These are phyloP conservation scores for Canis aureus DNA, from an alignment of 2,113 vertebrate species.

Conservation along the genomic window DNA sequence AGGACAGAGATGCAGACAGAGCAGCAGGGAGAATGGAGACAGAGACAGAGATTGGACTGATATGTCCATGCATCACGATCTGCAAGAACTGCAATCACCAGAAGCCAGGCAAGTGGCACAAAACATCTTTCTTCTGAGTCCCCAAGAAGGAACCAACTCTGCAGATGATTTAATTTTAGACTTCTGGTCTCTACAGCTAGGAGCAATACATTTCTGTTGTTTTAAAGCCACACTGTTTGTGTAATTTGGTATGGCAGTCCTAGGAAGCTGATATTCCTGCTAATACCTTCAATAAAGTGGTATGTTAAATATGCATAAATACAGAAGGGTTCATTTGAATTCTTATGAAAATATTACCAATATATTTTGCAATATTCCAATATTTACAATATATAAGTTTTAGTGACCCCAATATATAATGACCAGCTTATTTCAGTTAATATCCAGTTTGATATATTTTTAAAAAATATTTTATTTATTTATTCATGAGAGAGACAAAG, in stretches of 20 bases:
- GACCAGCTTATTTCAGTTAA: background rate
- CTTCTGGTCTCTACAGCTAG: background rate
- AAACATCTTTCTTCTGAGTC: background rate
- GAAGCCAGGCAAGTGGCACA: background rate
- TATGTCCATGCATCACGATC: background rate
- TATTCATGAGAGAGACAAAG: no score
- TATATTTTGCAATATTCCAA: no score
- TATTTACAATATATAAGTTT: background rate
- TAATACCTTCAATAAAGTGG: background rate
- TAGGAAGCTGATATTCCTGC: background rate
- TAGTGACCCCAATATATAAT: background rate
- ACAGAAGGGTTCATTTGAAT: background rate
- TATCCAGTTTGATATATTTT: background rate
- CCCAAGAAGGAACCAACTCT: background rate
- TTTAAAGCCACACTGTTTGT: background rate
- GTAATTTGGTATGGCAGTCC: background rate
- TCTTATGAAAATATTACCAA: background rate
- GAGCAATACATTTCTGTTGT: background rate
- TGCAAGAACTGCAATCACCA: background rate
- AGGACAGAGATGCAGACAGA: background rate
- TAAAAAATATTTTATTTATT: no score
- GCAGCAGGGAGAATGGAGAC: background rate
- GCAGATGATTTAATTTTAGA: background rate
- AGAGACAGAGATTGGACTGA: background rate
- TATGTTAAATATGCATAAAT: background rate